Conservation (phyloP, 2,113 vertebrate genomes). For the Hippocampus mohnikei region DNA sequence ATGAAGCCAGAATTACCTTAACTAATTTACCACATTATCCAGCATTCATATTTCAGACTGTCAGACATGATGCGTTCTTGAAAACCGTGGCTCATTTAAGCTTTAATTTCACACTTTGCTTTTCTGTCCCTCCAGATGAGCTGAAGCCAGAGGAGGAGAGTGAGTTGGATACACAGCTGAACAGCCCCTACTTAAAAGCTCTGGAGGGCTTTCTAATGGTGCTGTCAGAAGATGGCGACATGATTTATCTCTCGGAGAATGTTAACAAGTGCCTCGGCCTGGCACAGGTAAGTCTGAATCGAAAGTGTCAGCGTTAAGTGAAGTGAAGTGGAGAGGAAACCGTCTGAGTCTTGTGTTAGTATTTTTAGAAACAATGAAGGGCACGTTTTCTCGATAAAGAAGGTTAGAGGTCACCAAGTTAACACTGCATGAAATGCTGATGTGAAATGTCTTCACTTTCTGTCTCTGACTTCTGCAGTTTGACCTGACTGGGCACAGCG, state of each 20-base stretch:
- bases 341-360: not conserved
- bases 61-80: not conserved
- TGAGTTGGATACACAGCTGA: slow-evolving; percentile 87
- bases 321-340: not conserved
- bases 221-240: slow-evolving; percentile 94
- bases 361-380: not conserved
- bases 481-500: slow-evolving; percentile 93
- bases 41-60: not conserved
- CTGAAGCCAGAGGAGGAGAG: slow-evolving; percentile 73
- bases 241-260: slow-evolving; percentile 94
- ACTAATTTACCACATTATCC: not conserved
- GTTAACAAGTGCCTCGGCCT: slow-evolving; percentile 97
- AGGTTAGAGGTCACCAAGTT: not conserved
- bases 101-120: not conserved
- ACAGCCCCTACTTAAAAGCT: slow-evolving; percentile 91
- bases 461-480: slow-evolving; percentile 73
- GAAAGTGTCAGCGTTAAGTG: not conserved
- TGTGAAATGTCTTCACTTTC: not conserved
- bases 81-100: not conserved
- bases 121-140: slow-evolving; percentile 50
- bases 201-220: slow-evolving; percentile 98
- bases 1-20: no score
- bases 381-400: not conserved
- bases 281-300: slow-evolving; percentile 80
- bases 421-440: not conserved